Base-by-base conservation (phyloP, 1,140 invertebrate genomes). In the Nasonia vitripennis region DNA sequence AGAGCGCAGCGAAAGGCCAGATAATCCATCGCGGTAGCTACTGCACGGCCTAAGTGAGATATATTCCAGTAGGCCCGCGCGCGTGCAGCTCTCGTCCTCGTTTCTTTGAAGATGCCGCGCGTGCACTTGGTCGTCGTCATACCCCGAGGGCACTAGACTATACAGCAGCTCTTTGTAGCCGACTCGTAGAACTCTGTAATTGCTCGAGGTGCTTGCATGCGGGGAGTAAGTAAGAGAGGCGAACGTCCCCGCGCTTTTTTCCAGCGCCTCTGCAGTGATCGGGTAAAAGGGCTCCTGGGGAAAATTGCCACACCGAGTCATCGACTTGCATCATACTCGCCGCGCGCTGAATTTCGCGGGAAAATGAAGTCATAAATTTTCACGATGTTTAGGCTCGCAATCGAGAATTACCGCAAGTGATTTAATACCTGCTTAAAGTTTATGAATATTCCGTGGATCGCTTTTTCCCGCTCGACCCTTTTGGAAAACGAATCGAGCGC, bases 21-120 rank as follows among this genome's bases (percentile, higher is more conserved):
- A 62, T 62, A 62, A 20, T 20, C 17, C 55, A 20, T 62, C 55
- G 17, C 4, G 41, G 41, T 45, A 62, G 55, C 55, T 62, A 62
- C 20, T 62, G n/a, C 4, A 17, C 20, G 23, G 17, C 7, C 2
- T 62, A 67, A 77, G 81, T 83, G 51, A 83, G 73, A 83, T 51
- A 83, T 77, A 67, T 77, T 74, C 80, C 80, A 55, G 73, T 67
- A 75, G 80, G 68, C 37, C 2, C 27, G 17, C 62, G 20, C 55
- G 14, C 55, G 55, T 62, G 73, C 73, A 20, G 37, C 37, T 41
- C 68, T 71, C 68, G 68, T 45, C 73, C 34, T 75, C 45, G 23
- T 23, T 62, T 34, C 73, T 83, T 83, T 83, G 81, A 83, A 67
- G 81, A 83, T 67, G 51, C 73, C 81, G 23, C 48, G 17, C 71